Evolutionary conservation across 1,140 invertebrate species (phyloP).

Genomic region (Anoplolepis gracilipes): DNA sequence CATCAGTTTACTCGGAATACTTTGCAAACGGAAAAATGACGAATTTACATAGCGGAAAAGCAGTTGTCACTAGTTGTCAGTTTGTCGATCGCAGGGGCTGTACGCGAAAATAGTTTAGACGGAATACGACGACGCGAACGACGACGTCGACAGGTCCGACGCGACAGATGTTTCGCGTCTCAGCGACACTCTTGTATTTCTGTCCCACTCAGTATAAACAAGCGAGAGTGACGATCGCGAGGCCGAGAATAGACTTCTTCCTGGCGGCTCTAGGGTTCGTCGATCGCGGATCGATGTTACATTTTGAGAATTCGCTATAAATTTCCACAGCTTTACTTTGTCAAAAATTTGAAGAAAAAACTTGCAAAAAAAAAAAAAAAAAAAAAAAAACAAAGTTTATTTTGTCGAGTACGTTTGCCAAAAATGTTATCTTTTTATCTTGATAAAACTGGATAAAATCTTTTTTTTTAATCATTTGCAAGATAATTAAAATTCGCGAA

Average conservation of each 20-base stretch:
- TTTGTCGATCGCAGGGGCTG: slow-evolving; percentile 73
- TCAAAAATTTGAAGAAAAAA: not conserved
- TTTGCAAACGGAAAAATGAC: slow-evolving; percentile 35
- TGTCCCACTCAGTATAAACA: slow-evolving; percentile 84
- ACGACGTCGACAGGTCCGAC: slow-evolving; percentile 70
- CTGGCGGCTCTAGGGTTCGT: not conserved
- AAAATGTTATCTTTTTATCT: not conserved
- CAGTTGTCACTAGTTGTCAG: slow-evolving; percentile 76
- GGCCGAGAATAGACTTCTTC: slow-evolving; percentile 81
- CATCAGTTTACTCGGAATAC: not conserved
- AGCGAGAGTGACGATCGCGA: slow-evolving; percentile 80
- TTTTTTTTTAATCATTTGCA: not conserved
- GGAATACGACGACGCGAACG: slow-evolving; percentile 53
- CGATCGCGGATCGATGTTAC: slow-evolving; percentile 25
- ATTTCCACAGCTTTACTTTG: not conserved
- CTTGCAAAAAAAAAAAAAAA: not conserved
- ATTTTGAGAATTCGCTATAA: not conserved
- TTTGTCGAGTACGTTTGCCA: not conserved
- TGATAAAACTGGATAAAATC: not conserved
- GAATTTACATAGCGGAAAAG: slow-evolving; percentile 57
- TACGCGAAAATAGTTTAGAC: slow-evolving; percentile 76
- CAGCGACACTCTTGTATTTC: slow-evolving; percentile 83
- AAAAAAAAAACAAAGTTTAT: too few relatives aligned
- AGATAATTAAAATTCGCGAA: not conserved
- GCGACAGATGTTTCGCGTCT: slow-evolving; percentile 82